phyloP scores from a whole-genome alignment of 1,140 invertebrate species.

The Cardiocondyla obscurior region DNA sequence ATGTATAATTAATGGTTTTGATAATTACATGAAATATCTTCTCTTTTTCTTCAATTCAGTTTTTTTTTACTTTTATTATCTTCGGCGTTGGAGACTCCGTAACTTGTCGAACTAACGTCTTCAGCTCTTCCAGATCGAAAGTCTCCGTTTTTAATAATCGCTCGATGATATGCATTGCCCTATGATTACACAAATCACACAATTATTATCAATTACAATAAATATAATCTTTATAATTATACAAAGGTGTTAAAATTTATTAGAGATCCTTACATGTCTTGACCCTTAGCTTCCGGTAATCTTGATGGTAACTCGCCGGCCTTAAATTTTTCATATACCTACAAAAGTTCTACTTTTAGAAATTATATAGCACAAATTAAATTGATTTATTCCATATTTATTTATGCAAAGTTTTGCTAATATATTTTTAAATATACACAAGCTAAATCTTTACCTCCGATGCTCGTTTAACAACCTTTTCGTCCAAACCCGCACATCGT shows the following conservation, averaged over 20 bases:
- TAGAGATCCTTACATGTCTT: constrained; percentile 50
- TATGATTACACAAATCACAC: constrained; percentile 52
- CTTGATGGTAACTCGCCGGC: constrained; percentile 34
- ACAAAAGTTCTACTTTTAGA: not conserved
- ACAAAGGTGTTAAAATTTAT: not conserved
- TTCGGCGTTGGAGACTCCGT: not conserved
- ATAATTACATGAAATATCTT: not conserved
- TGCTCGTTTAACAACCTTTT: constrained; percentile 59
- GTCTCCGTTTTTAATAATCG: not conserved
- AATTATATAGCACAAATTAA: not conserved
- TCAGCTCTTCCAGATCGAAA: constrained; percentile 59
- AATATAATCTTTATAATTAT: not conserved
- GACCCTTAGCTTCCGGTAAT: constrained; percentile 26
- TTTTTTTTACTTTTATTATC: not conserved
- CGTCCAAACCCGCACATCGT: constrained; percentile 60
- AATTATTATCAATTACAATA: not conserved
- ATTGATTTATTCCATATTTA: not conserved
- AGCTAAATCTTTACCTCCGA: constrained; percentile 47
- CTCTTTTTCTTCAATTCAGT: not conserved
- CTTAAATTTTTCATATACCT: constrained; percentile 64
- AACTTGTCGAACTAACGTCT: constrained; percentile 48
- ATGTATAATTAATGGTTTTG: too few relatives aligned
- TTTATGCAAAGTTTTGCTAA: not conserved
- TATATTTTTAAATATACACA: not conserved
- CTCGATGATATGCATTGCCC: constrained; percentile 49